These are phyloP conservation scores for Drosophila falleni DNA, from an alignment of 2,888 invertebrate genomes.

Conservation along the genomic window DNA sequence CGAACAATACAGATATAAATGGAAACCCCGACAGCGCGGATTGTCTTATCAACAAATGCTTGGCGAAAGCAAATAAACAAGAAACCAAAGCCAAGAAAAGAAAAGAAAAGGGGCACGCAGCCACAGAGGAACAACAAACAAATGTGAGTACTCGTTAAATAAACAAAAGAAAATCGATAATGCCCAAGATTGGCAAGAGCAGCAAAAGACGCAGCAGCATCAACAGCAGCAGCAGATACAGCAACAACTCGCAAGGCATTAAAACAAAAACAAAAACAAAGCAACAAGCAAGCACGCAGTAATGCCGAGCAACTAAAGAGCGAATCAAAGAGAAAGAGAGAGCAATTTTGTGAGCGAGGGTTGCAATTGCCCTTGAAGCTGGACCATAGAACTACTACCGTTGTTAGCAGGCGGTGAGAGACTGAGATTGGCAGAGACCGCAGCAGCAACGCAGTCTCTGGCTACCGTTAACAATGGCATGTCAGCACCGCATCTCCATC, in stretches of 20 bases:
- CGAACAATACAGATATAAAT: constrained; percentile 30
- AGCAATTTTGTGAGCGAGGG: constrained; percentile 35
- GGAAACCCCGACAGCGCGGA: constrained; percentile 9
- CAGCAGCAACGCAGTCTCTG: constrained; percentile 5
- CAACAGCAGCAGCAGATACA: constrained; percentile 10
- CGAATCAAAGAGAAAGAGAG: constrained; percentile 11
- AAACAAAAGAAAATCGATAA: constrained; percentile 80
- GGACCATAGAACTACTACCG: constrained; percentile 24
- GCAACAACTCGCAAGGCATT: constrained; percentile 26
- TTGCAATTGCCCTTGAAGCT: constrained; percentile 61
- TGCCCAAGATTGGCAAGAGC: constrained; percentile 81
- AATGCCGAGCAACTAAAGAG: constrained; percentile 35
- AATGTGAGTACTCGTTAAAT: constrained; percentile 41
- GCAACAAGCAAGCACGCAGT: constrained; percentile 45
- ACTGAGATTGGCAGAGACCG: constrained; percentile 37
- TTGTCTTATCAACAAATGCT: constrained; percentile 51
- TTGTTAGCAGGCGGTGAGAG: constrained; percentile 49
- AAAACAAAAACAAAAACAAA: constrained; percentile 63
- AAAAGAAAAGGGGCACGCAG: constrained; percentile 28
- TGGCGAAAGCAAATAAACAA: constrained; percentile 58
- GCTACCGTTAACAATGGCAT: constrained; percentile 66
- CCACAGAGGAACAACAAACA: constrained; percentile 41
- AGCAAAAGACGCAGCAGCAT: constrained; percentile 40
- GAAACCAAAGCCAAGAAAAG: constrained; percentile 33
- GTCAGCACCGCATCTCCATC: constrained; percentile 11